A percentile compares a stretch with the other conserved stretches of the same genome.
Conservation (phyloP, 2,113 vertebrate species). For the Albula glossodonta region DNA sequence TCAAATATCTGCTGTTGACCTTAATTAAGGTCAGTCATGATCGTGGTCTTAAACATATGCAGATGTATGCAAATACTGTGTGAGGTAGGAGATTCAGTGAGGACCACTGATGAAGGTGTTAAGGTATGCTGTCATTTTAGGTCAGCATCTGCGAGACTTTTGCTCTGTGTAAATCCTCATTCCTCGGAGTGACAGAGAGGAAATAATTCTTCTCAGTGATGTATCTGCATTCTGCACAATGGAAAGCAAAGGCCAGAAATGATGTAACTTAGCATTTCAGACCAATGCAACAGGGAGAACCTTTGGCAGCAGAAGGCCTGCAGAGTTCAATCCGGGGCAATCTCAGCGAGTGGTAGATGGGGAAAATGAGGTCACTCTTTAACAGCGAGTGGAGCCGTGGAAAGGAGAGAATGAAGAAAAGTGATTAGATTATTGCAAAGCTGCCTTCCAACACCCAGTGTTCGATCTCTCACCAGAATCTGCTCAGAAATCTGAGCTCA, state of each 20-base stretch:
- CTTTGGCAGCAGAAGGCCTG: neutral
- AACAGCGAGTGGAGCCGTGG: neutral
- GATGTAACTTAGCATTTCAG: neutral
- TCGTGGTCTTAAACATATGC: no score
- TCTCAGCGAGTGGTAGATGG: neutral
- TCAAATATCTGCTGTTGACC: no score
- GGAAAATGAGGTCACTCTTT: slow-evolving; percentile 7
- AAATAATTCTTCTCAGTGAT: neutral
- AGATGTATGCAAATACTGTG: no score
- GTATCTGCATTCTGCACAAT: neutral
- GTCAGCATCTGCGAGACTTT: neutral
- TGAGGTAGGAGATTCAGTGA: no score
- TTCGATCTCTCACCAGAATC: no score
- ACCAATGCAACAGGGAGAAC: neutral
- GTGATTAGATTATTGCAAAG: neutral
- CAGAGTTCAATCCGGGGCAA: neutral
- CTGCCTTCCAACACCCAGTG: no score
- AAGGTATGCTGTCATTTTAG: neutral
- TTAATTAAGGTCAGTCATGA: no score
- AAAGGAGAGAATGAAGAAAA: neutral
- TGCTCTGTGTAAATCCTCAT: neutral
- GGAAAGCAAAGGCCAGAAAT: neutral
- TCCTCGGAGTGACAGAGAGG: neutral
- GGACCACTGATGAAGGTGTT: neutral
- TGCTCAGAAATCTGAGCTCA: no score